phyloP scores from a whole-genome alignment of 2,888 invertebrate species.

The Volucella bombylans region DNA sequence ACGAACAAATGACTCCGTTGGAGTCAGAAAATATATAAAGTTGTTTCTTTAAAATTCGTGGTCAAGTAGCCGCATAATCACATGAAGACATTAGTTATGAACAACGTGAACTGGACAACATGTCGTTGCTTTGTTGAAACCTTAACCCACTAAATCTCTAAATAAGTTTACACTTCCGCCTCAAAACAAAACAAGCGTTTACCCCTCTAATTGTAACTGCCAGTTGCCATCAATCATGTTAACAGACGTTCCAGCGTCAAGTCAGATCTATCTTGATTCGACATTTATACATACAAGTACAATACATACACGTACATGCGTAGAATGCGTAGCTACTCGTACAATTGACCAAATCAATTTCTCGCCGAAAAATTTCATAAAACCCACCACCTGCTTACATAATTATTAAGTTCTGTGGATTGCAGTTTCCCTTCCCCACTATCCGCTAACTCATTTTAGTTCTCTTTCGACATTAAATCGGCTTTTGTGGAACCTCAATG shows the following conservation, averaged over 20 bases:
- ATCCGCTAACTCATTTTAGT: neutral
- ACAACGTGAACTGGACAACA: too few relatives aligned
- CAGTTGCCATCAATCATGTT: constrained; percentile 31
- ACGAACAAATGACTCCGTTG: too few relatives aligned
- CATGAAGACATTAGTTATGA: too few relatives aligned
- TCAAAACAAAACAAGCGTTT: neutral
- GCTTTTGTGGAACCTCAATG: constrained; percentile 34
- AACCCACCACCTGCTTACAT: constrained; percentile 59
- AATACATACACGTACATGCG: neutral
- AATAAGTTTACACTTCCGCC: neutral
- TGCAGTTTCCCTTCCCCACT: neutral
- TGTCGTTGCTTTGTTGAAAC: neutral
- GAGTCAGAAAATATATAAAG: too few relatives aligned
- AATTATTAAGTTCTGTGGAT: constrained; percentile 33
- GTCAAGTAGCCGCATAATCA: too few relatives aligned
- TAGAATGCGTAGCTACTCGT: neutral
- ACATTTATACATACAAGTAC: neutral
- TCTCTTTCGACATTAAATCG: constrained; percentile 25
- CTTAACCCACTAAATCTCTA: neutral
- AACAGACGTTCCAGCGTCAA: constrained; percentile 20
- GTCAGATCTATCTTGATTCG: constrained; percentile 27
- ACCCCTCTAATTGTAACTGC: neutral
- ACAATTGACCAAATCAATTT: neutral
- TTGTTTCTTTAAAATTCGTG: too few relatives aligned
- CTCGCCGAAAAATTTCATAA: constrained; percentile 35